These are phyloP conservation scores for Drosophila recens DNA, from an alignment of 2,888 invertebrate species.

Conservation along the genomic window DNA sequence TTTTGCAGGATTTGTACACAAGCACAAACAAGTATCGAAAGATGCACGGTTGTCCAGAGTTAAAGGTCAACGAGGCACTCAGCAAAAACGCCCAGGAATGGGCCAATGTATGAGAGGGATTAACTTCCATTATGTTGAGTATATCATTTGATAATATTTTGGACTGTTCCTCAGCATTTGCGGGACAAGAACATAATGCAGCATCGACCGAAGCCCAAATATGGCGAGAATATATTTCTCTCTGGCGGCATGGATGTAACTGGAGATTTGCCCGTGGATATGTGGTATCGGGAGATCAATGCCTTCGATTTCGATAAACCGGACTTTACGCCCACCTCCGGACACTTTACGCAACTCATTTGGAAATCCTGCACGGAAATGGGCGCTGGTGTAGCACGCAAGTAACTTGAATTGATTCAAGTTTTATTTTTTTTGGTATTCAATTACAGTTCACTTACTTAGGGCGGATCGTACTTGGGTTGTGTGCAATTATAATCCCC, in stretches of 20 bases:
- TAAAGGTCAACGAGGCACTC: slow-evolving; percentile 88
- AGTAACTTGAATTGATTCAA: slow-evolving; percentile 39
- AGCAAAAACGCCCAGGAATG: slow-evolving; percentile 90
- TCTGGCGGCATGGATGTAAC: slow-evolving; percentile 89
- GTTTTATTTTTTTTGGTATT: too few relatives aligned
- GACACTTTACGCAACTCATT: slow-evolving; percentile 95
- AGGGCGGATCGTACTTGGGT: slow-evolving; percentile 89
- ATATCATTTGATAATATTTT: not conserved
- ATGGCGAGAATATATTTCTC: slow-evolving; percentile 94
- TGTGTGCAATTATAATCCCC: slow-evolving; percentile 95
- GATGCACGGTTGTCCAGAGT: slow-evolving; percentile 89
- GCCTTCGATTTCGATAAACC: slow-evolving; percentile 88
- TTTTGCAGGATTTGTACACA: slow-evolving; percentile 54
- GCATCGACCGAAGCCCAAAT: slow-evolving; percentile 91
- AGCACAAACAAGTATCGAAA: slow-evolving; percentile 90
- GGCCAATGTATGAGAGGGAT: slow-evolving; percentile 87
- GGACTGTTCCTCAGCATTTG: slow-evolving; percentile 57
- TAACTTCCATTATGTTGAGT: not conserved
- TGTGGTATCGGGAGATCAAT: slow-evolving; percentile 92
- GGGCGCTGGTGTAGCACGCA: slow-evolving; percentile 89
- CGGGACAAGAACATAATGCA: slow-evolving; percentile 87
- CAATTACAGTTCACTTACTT: not conserved
- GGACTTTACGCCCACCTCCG: slow-evolving; percentile 89
- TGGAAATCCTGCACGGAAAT: slow-evolving; percentile 91
- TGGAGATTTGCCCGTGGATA: slow-evolving; percentile 74